Evolutionary conservation across 1,140 invertebrate species (phyloP), one percentile per base, ranked within the genome.

Genomic region (Meloidogyne chitwoodi): DNA sequence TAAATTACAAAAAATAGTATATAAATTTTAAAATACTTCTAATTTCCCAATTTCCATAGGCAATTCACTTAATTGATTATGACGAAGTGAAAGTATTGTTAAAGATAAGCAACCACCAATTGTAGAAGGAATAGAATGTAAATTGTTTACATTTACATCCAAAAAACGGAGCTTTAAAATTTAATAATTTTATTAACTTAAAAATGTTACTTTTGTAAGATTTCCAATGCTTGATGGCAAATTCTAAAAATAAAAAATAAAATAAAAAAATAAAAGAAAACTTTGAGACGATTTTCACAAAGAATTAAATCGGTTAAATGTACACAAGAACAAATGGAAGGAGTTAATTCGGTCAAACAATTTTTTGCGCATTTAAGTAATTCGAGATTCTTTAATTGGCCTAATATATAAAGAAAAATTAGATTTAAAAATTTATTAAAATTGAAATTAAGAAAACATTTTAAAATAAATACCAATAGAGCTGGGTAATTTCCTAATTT

Each of bases 301-400:
- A 99, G 90, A 87, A 98, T 96, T 78, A 99, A 90, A 89, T 99
- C 96, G 89, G 97, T 94, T 79, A 99, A 90, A 88, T 91, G 93
- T 86, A 92, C 92, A 90, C 94, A 97, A 81, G 93, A 93, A 88
- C 96, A 96, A 86, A 99, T 93, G 84, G 92, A 92, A 75, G 92
- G 89, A 88, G 96, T 97, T 69, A 99, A 89, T 10, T 91, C 91
- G 76, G 92, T 91, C 81, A 99, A 90, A 85, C 93, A 91, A 90
- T 99, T 99, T 90, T 96, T 94, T 89, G 99, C 95, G 83, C 96
- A 91, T 90, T 99, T 99, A 66, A 99, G 89, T 27, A 78, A n/a
- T 65, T 81, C 81, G 24, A 81, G 48, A 31, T 73, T 31, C 24
- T 72, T 77, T 31, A 72, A 79, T 10, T 70, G 66, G 10, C 77